Conservation (phyloP, 2,888 invertebrate genomes). For the Cheilosia pagana region DNA sequence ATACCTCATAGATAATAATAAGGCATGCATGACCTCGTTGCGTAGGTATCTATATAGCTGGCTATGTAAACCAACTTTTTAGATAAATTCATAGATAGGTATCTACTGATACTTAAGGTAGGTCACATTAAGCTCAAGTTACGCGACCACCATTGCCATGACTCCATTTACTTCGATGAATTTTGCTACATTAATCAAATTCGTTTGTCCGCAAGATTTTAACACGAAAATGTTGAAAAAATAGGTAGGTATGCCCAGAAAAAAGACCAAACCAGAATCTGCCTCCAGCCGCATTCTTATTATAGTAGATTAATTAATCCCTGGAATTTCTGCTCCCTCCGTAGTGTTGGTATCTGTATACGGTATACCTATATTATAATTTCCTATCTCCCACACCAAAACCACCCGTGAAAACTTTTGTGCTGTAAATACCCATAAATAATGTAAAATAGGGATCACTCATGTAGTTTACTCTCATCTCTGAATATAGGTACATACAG, state of each 20-base stretch:
- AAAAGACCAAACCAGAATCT: constrained; percentile 41
- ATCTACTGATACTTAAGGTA: too few species aligned
- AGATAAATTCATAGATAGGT: too few species aligned
- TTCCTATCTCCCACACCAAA: constrained; percentile 6
- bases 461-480: constrained; percentile 45
- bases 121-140: too few species aligned
- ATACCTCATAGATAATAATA: too few species aligned
- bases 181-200: constrained; percentile 72
- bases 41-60: too few species aligned
- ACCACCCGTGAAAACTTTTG: constrained; percentile 13
- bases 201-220: constrained; percentile 44
- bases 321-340: constrained; percentile 48
- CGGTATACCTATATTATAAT: constrained; percentile 34
- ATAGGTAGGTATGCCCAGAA: constrained; percentile 10
- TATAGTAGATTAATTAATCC: constrained; percentile 73
- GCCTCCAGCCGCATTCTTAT: constrained; percentile 52
- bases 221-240: constrained; percentile 5
- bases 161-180: constrained; percentile 6
- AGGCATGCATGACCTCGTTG: too few species aligned
- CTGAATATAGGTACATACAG: background rate
- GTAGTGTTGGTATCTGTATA: constrained; percentile 52
- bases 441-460: constrained; percentile 75
- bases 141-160: background rate
- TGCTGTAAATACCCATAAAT: constrained; percentile 70
- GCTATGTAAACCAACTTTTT: too few species aligned